phyloP scores from a whole-genome alignment of 1,140 invertebrate genomes.

The Gyrodactylus salaris region DNA sequence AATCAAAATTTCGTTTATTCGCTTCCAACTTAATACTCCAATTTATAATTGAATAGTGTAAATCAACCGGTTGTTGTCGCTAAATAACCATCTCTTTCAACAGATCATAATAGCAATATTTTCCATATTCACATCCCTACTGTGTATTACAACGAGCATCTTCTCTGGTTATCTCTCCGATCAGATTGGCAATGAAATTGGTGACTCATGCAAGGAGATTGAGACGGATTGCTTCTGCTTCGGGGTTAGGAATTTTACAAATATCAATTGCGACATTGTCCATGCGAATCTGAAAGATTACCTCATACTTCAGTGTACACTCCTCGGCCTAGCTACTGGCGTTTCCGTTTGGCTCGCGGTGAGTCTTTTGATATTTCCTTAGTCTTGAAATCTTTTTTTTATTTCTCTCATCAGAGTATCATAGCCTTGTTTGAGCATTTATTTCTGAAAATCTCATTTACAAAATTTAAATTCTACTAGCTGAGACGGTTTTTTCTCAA shows the following conservation, averaged over 20 bases:
- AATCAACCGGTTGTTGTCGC: too few species aligned
- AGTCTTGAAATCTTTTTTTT: too few species aligned
- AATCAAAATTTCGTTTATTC: too few species aligned
- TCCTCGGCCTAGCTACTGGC: neutral
- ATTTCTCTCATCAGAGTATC: too few species aligned
- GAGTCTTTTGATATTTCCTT: too few species aligned
- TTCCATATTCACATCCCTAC: neutral
- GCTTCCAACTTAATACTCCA: too few species aligned
- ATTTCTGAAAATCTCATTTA: too few species aligned
- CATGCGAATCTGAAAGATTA: slow-evolving; percentile 1
- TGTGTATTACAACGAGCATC: neutral
- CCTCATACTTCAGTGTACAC: neutral
- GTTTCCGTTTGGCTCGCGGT: slow-evolving; percentile 3
- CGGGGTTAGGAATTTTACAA: neutral
- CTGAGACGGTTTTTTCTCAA: too few species aligned
- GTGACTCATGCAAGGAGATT: neutral
- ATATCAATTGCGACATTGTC: neutral
- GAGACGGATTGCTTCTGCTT: neutral
- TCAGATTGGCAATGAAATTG: neutral
- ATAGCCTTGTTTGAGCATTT: too few species aligned
- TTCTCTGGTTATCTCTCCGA: neutral
- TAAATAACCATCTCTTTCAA: too few species aligned
- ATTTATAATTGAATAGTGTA: too few species aligned
- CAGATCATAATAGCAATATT: neutral
- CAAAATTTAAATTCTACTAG: too few species aligned